These are phyloP conservation scores for Coleophora flavipennella DNA, from an alignment of 2,888 invertebrate genomes.

Conservation along the genomic window DNA sequence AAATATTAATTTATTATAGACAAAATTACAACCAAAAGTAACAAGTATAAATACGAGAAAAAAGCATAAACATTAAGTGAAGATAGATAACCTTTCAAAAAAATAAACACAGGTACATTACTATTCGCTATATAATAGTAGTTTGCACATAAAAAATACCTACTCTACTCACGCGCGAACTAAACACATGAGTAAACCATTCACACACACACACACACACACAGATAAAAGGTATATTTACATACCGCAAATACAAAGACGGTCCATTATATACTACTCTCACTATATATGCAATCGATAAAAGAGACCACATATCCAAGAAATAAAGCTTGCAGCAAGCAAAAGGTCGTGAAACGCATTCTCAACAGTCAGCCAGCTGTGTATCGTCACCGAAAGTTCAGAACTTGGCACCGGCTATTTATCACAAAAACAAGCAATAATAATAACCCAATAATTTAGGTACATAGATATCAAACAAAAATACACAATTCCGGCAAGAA, in stretches of 20 bases:
- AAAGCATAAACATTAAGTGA: neutral
- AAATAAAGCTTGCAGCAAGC: constrained; percentile 25
- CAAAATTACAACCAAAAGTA: too few relatives aligned
- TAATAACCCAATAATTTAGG: constrained; percentile 31
- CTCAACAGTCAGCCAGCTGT: constrained; percentile 24
- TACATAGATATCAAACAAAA: constrained; percentile 13
- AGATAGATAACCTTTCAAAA: constrained; percentile 2
- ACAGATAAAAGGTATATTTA: constrained; percentile 20
- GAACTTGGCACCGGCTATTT: constrained; percentile 36
- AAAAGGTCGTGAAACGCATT: constrained; percentile 34
- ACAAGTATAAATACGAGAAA: too few relatives aligned
- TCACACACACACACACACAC: constrained; percentile 19
- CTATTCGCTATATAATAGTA: constrained; percentile 11
- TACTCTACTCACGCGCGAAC: constrained; percentile 16
- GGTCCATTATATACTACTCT: constrained; percentile 14
- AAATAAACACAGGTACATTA: too few relatives aligned
- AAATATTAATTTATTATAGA: too few relatives aligned
- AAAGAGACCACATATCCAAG: constrained; percentile 16
- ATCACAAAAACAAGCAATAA: constrained; percentile 37
- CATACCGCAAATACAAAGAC: constrained; percentile 16
- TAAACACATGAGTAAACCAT: constrained; percentile 8
- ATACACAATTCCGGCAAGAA: constrained; percentile 23
- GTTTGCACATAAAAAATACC: constrained; percentile 23
- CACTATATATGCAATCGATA: constrained; percentile 32
- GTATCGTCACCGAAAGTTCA: constrained; percentile 28